Percentiles rank a stretch among this genome's conserved stretches.
These are phyloP conservation scores for Osmerus mordax DNA, from an alignment of 2,113 vertebrate genomes.

Conservation along the genomic window DNA sequence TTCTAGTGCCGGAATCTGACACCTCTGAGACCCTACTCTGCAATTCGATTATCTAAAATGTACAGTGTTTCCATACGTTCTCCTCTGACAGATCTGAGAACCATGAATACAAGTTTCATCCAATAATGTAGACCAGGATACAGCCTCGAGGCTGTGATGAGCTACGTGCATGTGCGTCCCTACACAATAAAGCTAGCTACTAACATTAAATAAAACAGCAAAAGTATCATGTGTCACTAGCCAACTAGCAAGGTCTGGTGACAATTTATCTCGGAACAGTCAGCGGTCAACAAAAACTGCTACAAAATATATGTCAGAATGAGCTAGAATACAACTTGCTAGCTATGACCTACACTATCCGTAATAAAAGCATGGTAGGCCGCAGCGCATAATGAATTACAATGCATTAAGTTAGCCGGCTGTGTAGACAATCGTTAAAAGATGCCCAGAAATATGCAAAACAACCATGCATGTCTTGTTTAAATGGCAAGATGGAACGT, in stretches of 20 bases:
- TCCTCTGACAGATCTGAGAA: no score
- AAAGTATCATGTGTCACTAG: no score
- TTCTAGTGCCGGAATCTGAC: no score
- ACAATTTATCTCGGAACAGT: no score
- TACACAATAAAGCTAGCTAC: not conserved
- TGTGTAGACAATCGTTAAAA: not conserved
- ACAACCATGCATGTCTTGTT: not conserved
- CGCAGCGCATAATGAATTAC: conserved; percentile 33
- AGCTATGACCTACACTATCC: conserved; percentile 38
- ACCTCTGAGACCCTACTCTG: no score
- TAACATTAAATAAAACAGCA: no score
- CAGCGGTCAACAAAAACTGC: not conserved
- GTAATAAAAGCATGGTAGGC: conserved; percentile 46
- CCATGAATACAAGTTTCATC: not conserved
- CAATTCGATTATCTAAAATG: no score
- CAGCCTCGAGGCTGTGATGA: conserved; percentile 4
- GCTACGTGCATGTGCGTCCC: not conserved
- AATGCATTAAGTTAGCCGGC: conserved; percentile 15
- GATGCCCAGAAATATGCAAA: no score
- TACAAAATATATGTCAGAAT: not conserved
- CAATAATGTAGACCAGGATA: not conserved
- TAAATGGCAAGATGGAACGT: not conserved
- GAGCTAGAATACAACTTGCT: not conserved
- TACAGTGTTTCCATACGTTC: no score
- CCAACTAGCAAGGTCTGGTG: no score